These are phyloP conservation scores for Venturia canescens DNA, from an alignment of 1,140 invertebrate species.

Conservation along the genomic window DNA sequence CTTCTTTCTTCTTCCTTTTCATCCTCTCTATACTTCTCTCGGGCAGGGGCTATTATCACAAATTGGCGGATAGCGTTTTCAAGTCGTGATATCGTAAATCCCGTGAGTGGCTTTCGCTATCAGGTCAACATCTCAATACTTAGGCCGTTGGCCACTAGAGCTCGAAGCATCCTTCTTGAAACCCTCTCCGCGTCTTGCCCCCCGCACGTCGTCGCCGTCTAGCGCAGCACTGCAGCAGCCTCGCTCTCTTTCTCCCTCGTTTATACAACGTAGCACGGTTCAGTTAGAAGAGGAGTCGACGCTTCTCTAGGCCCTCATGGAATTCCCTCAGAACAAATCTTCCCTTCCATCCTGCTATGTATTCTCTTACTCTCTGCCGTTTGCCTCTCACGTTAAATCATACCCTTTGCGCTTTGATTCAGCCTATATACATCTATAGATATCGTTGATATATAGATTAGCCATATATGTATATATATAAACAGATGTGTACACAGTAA, in stretches of 20 bases:
- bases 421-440: constrained; percentile 39
- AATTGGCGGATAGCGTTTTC: constrained; percentile 61
- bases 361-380: not conserved
- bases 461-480: too few species aligned
- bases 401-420: constrained; percentile 55
- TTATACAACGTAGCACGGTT: not conserved
- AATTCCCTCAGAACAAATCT: constrained; percentile 37
- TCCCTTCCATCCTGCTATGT: not conserved
- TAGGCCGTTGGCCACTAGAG: constrained; percentile 51
- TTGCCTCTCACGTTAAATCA: constrained; percentile 49
- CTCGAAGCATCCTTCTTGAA: constrained; percentile 33
- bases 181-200: not conserved
- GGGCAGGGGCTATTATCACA: constrained; percentile 58
- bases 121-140: constrained; percentile 61
- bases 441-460: too few species aligned
- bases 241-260: not conserved
- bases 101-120: constrained; percentile 50
- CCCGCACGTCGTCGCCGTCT: constrained; percentile 32
- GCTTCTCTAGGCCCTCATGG: constrained; percentile 34
- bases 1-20: not conserved
- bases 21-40: constrained; percentile 27
- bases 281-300: not conserved
- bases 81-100: constrained; percentile 61
- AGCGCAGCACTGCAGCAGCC: not conserved
- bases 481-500: constrained; percentile 4